Conservation (phyloP, 2,888 invertebrate genomes). For the Drosophila lacicola region DNA sequence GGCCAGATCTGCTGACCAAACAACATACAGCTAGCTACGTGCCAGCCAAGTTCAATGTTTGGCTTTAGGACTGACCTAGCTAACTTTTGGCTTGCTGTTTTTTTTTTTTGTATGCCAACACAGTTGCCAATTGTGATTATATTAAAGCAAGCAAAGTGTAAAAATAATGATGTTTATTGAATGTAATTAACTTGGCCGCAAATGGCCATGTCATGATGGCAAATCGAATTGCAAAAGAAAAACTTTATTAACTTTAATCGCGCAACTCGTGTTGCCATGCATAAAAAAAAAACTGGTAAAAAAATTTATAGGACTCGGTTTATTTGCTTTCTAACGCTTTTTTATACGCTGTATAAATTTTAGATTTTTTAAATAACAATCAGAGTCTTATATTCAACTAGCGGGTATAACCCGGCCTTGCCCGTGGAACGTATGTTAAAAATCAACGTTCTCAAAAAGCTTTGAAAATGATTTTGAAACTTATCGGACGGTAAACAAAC, state of each 20-base stretch:
- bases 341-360: conserved; percentile 13
- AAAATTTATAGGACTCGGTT: conserved; percentile 24
- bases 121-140: conserved; percentile 14
- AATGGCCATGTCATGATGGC: conserved; percentile 2
- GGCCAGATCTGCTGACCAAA: conserved; percentile 23
- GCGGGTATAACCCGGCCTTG: no score
- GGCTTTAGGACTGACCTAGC: conserved; percentile 47
- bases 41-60: conserved; percentile 52
- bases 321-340: conserved; percentile 18
- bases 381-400: no score
- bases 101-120: conserved; percentile 3
- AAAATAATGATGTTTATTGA: conserved; percentile 34
- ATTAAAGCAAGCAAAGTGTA: conserved; percentile 27
- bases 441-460: no score
- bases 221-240: conserved; percentile 25
- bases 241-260: conserved; percentile 21
- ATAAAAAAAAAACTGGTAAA: conserved; percentile 5
- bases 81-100: conserved; percentile 16
- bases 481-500: no score
- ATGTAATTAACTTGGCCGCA: conserved; percentile 23
- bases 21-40: conserved; percentile 4
- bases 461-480: no score
- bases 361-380: background rate
- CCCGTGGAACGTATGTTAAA: no score
- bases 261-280: conserved; percentile 1